Base-by-base conservation (phyloP, 2,113 vertebrate genomes). In the Sula dactylatra region DNA sequence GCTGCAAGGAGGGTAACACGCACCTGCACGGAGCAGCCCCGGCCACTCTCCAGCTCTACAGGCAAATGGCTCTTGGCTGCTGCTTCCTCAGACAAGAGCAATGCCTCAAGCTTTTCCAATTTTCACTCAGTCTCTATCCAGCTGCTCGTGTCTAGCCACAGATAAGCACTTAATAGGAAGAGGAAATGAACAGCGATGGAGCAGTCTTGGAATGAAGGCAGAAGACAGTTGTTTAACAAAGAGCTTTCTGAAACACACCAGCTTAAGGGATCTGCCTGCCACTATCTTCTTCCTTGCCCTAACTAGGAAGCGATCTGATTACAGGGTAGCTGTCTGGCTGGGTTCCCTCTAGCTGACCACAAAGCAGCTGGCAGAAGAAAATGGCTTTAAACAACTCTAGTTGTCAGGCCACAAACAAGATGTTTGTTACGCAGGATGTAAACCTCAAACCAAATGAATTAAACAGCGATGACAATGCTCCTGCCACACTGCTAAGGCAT, bases 171-270 rank as follows among this genome's bases (percentile, higher is more conserved):
- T 52, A 70, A 90, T 25, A 34, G 55, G 81, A 22, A 73, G 88
- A 91, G 93, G 93, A 91, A 96, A 97, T 94, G 88, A 94, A 18
- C 19, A 36, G 79, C 11, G 7, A 38, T 62, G 86, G 67, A 79
- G 69, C 69, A 7, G 81, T 66, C 82, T 16, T 18, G 92, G 87
- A 82, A 44, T 36, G 86, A 88, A 45, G 83, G 49, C 78, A 80
- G 20, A 83, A 73, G 40, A 74, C 88, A 89, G 88, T 71, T 40
- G 76, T 25, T 16, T 12, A 52, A 94, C 84, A 86, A 93, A 85
- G 93, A 65, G 64, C 89, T 74, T 49, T 31, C 67, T 90, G 71
- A 92, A 66, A 21, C 5, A 3, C 36, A 12, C 6, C 56, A 12
- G 71, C 76, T 29, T 17, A 6, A 34, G 83, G 83, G 83, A 64